Evolutionary conservation across 2,888 invertebrate genomes (phyloP), one percentile per base, ranked within the genome.

Genomic region (Drosophila barbarae): DNA sequence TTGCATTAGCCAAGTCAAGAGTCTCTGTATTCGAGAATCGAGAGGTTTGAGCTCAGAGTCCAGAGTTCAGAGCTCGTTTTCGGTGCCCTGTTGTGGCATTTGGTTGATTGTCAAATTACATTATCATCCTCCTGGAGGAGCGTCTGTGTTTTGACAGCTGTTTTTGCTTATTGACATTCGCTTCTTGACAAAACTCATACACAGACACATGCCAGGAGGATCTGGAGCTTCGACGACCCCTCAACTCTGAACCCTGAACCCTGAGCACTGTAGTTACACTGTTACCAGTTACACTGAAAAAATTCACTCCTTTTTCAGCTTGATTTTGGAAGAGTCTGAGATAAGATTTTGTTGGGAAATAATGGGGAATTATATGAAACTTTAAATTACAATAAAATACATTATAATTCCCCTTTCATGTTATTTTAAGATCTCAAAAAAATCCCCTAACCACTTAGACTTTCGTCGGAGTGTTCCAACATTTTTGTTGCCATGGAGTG

Each of bases 81-180:
- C 70, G 67, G 35, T 61, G 35, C 30, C 61, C 60, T 51, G 51
- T 42, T 41, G 30, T 61, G 61, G 61, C 64, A 50, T 63, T 74
- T 69, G 76, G 66, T 76, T 81, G 78, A 84, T 77, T 79, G 79
- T 81, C 79, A 81, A 79, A 84, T 81, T 84, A 81, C 81, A 84
- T 79, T 77, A 84, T 70, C 84, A 77, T 73, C 69, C 64, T 75
- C 73, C 65, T 60, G 66, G 41, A 52, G 47, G 55, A 70, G 61
- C 63, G 72, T 83, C 81, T 84, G 74, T 77, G 74, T 77, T 79
- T 84, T 79, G 84, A 79, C 84, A 84, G 82, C 74, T 82, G 79
- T 71, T 78, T 72, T 70, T 82, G 74, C 75, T 54, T 73, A 83
- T 83, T 83, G 84, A 75, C 77, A 80, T 80, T 77, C 65, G 72